A percentile compares a stretch with the other conserved stretches of the same genome.
Conservation (phyloP, 2,888 invertebrate genomes). For the Caenorhabditis doughertyi region DNA sequence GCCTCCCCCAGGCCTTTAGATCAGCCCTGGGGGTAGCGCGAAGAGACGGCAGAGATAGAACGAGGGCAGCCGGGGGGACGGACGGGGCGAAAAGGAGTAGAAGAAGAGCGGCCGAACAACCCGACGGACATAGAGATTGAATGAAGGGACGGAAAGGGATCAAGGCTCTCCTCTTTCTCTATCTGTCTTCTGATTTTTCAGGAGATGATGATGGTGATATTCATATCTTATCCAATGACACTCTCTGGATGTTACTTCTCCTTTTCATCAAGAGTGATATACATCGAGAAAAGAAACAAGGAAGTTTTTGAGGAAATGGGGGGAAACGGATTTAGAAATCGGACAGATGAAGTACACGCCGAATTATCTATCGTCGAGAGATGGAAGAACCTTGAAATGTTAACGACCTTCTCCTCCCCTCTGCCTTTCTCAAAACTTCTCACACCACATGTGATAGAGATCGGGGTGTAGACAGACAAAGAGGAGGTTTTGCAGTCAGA, state of each 20-base stretch:
- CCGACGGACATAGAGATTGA: constrained; percentile 10
- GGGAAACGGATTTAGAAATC: constrained; percentile 31
- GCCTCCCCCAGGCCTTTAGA: constrained; percentile 37
- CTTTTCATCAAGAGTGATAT: not conserved
- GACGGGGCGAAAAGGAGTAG: constrained; percentile 15
- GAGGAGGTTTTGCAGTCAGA: constrained; percentile 25
- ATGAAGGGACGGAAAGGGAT: constrained; percentile 22
- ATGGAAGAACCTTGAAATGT: constrained; percentile 50
- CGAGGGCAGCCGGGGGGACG: constrained; percentile 39
- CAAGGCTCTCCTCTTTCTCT: not conserved
- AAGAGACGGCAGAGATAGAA: constrained; percentile 46
- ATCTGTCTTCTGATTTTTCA: constrained; percentile 25
- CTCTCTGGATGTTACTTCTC: constrained; percentile 1
- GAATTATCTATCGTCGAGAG: constrained; percentile 6
- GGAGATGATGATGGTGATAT: constrained; percentile 33
- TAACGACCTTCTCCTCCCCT: constrained; percentile 43
- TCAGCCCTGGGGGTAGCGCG: constrained; percentile 28
- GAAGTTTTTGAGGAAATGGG: constrained; percentile 31
- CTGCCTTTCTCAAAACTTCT: constrained; percentile 1
- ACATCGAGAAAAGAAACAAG: constrained; percentile 1
- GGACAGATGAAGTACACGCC: constrained; percentile 19
- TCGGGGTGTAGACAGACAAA: constrained; percentile 6
- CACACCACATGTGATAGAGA: constrained; percentile 19
- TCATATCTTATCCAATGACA: constrained; percentile 7
- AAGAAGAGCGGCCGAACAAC: constrained; percentile 16